phyloP scores from a whole-genome alignment of 2,113 vertebrate species.

The Alouatta palliata region DNA sequence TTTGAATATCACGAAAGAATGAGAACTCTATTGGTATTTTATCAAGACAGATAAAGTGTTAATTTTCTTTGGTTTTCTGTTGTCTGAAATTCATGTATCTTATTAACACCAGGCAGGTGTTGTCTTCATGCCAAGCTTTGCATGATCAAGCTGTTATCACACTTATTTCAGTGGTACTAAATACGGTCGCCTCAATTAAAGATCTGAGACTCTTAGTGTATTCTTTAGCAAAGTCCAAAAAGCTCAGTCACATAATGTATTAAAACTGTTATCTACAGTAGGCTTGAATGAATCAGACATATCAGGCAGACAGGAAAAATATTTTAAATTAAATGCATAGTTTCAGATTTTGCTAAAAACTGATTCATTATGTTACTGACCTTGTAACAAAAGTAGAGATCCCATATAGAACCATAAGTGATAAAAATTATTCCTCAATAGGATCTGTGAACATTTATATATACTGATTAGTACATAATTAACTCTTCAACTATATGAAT shows the following conservation, averaged over 20 bases:
- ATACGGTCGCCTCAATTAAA: constrained; percentile 53
- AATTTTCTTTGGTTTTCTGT: constrained; percentile 62
- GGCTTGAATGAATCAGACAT: not conserved
- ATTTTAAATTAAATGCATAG: not conserved
- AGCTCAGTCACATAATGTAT: not conserved
- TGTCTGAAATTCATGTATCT: constrained; percentile 69
- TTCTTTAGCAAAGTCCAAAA: constrained; percentile 40
- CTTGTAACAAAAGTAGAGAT: not conserved
- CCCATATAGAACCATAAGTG: not conserved
- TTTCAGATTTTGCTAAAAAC: not conserved
- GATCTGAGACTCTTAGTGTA: constrained; percentile 39
- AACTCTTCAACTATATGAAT: not conserved
- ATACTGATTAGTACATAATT: not conserved
- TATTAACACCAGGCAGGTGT: constrained; percentile 72
- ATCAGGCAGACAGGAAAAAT: not conserved
- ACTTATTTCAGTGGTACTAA: constrained; percentile 72
- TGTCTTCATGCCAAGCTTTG: constrained; percentile 58
- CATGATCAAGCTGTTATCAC: constrained; percentile 68
- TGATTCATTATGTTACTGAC: not conserved
- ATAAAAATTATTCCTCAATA: not conserved
- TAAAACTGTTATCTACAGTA: not conserved
- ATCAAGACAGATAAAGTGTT: constrained; percentile 46
- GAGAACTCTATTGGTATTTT: constrained; percentile 36
- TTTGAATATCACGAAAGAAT: constrained; percentile 45
- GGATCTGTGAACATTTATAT: not conserved